Conservation (phyloP, 2,888 invertebrate species). For the Apodemia duryi region DNA sequence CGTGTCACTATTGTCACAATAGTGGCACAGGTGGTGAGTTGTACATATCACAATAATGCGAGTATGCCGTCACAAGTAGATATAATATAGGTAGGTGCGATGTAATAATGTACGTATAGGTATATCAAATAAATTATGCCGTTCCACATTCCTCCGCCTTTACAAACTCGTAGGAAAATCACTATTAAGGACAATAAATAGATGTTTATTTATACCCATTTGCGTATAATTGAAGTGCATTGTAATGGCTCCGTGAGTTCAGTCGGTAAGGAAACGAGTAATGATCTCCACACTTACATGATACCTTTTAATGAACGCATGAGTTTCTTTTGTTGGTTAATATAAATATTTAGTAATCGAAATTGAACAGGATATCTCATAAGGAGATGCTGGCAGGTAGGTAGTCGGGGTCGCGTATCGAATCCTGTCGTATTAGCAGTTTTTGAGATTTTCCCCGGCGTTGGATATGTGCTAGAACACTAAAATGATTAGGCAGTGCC, state of each 20-base stretch:
- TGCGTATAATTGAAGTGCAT: background rate
- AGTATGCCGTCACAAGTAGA: background rate
- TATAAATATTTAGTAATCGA: too few relatives aligned
- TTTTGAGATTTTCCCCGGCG: too few relatives aligned
- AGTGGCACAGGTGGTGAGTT: background rate
- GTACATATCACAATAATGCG: background rate
- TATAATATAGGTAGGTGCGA: background rate
- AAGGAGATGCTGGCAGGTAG: too few relatives aligned
- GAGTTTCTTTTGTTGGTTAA: too few relatives aligned
- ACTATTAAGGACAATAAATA: background rate
- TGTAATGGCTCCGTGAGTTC: background rate
- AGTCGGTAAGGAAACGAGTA: background rate
- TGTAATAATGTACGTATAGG: background rate
- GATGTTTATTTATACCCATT: background rate
- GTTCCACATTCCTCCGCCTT: background rate
- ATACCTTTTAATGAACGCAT: too few relatives aligned
- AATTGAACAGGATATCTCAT: too few relatives aligned
- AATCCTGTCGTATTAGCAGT: too few relatives aligned
- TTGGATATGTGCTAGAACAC: too few relatives aligned
- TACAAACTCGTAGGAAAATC: conserved; percentile 3
- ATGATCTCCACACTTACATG: background rate
- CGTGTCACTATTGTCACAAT: background rate
- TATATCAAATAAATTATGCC: background rate
- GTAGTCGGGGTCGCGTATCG: too few relatives aligned
- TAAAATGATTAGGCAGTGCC: too few relatives aligned